Evolutionary conservation across 2,888 invertebrate genomes (phyloP).

Genomic region (Cataglyphis albicans): DNA sequence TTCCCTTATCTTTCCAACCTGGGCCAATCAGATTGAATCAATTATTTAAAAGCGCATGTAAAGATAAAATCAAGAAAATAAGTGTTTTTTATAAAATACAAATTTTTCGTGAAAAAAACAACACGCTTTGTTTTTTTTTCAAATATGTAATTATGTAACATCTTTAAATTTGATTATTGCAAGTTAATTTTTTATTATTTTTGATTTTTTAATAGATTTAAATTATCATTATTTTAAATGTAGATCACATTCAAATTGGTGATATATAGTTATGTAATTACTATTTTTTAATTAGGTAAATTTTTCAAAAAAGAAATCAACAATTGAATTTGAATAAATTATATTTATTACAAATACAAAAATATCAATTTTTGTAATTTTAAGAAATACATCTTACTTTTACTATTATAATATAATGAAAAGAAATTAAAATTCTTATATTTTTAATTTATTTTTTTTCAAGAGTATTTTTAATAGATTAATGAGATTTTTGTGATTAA

Average conservation of each 20-base stretch:
- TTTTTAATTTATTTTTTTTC: too few relatives aligned
- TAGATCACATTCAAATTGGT: neutral
- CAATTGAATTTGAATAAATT: neutral
- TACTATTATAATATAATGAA: too few relatives aligned
- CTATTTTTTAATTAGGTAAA: neutral
- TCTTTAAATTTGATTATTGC: neutral
- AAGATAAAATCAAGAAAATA: too few relatives aligned
- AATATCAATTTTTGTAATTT: neutral
- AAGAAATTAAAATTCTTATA: too few relatives aligned
- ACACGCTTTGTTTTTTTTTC: too few relatives aligned
- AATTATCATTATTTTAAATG: neutral
- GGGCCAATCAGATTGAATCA: neutral
- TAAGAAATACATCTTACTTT: neutral
- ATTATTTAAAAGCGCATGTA: neutral
- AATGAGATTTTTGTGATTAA: too few relatives aligned
- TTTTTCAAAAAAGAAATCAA: neutral
- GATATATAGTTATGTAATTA: neutral
- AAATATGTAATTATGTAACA: neutral
- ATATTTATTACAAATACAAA: neutral
- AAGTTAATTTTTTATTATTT: neutral
- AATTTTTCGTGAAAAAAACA: too few relatives aligned
- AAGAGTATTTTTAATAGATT: too few relatives aligned
- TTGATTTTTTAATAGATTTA: neutral
- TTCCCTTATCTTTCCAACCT: conserved; percentile 23
- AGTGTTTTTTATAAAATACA: too few relatives aligned